Conservation (phyloP, 1,140 invertebrate species). For the Solenopsis fugax region DNA sequence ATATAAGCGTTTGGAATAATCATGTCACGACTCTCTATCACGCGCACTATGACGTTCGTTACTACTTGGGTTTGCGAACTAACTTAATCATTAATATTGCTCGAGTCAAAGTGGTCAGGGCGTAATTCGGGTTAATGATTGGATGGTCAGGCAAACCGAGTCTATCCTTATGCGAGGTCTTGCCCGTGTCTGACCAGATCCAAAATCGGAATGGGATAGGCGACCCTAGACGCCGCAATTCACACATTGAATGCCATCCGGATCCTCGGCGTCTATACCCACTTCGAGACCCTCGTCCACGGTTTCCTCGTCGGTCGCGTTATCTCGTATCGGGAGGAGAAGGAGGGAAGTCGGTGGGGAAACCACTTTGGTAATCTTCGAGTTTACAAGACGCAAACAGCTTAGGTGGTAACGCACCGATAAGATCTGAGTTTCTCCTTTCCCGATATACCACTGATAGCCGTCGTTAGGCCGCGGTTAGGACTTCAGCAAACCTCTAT, state of each 20-base stretch:
- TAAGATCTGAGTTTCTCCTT: constrained; percentile 79
- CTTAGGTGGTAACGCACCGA: constrained; percentile 83
- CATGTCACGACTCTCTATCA: neutral
- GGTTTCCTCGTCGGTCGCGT: constrained; percentile 76
- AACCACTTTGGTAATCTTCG: constrained; percentile 75
- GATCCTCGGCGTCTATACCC: constrained; percentile 69
- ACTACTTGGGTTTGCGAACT: neutral
- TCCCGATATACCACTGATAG: constrained; percentile 76
- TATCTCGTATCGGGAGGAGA: constrained; percentile 78
- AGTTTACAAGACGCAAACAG: constrained; percentile 85
- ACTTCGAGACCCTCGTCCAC: constrained; percentile 71
- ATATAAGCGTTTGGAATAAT: neutral
- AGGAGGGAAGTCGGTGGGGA: constrained; percentile 62
- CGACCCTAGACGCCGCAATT: constrained; percentile 78
- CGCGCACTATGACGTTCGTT: neutral
- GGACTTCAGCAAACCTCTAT: constrained; percentile 69
- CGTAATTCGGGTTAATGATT: constrained; percentile 63
- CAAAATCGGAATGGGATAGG: constrained; percentile 37
- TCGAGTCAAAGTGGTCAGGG: constrained; percentile 16
- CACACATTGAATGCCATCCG: constrained; percentile 81
- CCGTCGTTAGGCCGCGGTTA: constrained; percentile 76
- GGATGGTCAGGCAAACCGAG: constrained; percentile 30
- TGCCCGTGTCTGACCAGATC: constrained; percentile 17
- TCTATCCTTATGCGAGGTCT: constrained; percentile 53
- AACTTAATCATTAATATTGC: constrained; percentile 55